These are phyloP conservation scores for Pseudorasbora parva DNA, from an alignment of 2,113 vertebrate genomes.

Conservation along the genomic window DNA sequence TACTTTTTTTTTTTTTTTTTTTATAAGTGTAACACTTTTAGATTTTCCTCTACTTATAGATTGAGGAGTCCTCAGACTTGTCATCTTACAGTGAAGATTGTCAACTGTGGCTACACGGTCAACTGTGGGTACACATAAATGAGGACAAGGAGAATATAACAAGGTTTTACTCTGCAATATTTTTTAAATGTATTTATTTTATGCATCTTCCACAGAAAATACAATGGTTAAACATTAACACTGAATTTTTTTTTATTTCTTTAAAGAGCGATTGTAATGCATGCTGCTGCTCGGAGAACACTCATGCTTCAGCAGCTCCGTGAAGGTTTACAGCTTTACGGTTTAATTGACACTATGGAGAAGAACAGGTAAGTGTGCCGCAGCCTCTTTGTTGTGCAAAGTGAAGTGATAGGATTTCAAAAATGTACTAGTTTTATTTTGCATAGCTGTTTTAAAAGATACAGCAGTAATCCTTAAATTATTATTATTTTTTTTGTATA, in stretches of 20 bases:
- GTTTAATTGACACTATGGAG: neutral
- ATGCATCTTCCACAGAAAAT: neutral
- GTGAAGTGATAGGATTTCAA: neutral
- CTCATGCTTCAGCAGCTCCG: neutral
- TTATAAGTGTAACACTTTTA: neutral
- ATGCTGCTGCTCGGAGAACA: neutral
- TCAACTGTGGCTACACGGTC: constrained; percentile 4
- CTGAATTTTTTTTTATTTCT: neutral
- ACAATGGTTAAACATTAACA: neutral
- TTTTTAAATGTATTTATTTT: neutral
- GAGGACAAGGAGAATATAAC: constrained; percentile 11
- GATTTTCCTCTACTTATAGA: neutral
- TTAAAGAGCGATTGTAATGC: neutral
- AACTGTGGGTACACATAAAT: neutral
- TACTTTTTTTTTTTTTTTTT: neutral
- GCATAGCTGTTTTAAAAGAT: neutral
- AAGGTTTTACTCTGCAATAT: neutral
- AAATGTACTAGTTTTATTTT: constrained; percentile 2
- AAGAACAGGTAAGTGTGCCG: constrained; percentile 13
- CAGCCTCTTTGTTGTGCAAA: neutral
- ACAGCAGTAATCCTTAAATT: neutral
- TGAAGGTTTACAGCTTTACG: neutral
- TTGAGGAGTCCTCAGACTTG: neutral
- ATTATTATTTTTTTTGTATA: neutral
- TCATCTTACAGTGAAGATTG: constrained; percentile 1